Percentiles rank a stretch among this genome's conserved stretches.
Conservation (phyloP, 2,888 invertebrate species). For the Vesta saturnalis region DNA sequence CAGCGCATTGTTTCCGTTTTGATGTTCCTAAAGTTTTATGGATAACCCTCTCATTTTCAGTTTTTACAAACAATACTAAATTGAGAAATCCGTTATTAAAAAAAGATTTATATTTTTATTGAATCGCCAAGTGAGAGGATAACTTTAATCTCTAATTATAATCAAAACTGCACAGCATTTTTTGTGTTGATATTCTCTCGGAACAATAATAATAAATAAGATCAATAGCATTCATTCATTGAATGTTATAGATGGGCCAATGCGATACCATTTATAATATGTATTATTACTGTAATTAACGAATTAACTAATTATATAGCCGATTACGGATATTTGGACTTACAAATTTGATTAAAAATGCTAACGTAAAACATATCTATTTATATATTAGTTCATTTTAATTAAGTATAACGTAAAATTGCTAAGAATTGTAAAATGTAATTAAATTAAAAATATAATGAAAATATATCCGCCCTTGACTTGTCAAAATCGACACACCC, state of each 20-base stretch:
- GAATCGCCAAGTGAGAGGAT: neutral
- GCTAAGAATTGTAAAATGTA: slow-evolving; percentile 6
- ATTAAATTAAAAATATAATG: slow-evolving; percentile 16
- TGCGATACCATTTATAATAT: slow-evolving; percentile 9
- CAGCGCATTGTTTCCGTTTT: too few species aligned
- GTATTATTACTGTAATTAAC: slow-evolving; percentile 11
- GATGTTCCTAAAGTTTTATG: too few species aligned
- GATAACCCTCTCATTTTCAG: too few species aligned
- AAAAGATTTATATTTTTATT: neutral
- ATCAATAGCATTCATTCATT: slow-evolving; percentile 8
- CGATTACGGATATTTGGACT: neutral
- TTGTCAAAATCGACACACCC: slow-evolving; percentile 52
- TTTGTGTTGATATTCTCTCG: neutral
- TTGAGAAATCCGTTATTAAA: neutral
- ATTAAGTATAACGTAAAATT: neutral
- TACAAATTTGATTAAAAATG: slow-evolving; percentile 8
- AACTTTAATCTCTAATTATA: slow-evolving; percentile 9
- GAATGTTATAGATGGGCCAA: slow-evolving; percentile 5
- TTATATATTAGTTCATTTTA: neutral
- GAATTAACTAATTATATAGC: slow-evolving; percentile 9
- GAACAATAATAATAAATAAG: slow-evolving; percentile 8
- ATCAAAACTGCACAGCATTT: neutral
- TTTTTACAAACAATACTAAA: too few species aligned
- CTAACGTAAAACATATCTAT: neutral
- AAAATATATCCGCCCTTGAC: slow-evolving; percentile 36